Percentiles rank a stretch among this genome's conserved stretches.
Evolutionary conservation across 2,888 invertebrate species (phyloP).

Genomic region (Lasioglossum calceatum): DNA sequence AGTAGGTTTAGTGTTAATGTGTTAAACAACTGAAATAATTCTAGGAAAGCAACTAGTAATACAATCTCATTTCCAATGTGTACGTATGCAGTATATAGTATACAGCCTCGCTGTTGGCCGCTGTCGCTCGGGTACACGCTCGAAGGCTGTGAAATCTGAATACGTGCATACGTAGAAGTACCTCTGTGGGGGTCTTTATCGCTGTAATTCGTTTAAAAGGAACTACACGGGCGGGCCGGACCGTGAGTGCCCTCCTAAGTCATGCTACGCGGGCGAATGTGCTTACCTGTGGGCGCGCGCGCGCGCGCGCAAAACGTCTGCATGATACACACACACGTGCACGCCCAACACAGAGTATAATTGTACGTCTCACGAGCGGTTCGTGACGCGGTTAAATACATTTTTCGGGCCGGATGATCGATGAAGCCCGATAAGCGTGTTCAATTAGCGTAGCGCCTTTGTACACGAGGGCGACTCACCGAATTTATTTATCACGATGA

Average conservation of each 20-base stretch:
- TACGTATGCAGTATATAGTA: too few relatives aligned
- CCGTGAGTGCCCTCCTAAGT: conserved; percentile 71
- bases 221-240: conserved; percentile 71
- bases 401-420: conserved; percentile 68
- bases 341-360: conserved; percentile 41
- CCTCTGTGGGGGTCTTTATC: conserved; percentile 73
- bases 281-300: conserved; percentile 55
- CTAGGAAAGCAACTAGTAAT: not conserved
- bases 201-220: conserved; percentile 79
- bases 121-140: not conserved
- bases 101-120: not conserved
- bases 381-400: conserved; percentile 67
- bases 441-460: conserved; percentile 73
- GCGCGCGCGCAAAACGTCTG: conserved; percentile 34
- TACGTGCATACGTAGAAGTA: conserved; percentile 45
- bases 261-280: conserved; percentile 76
- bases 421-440: conserved; percentile 69
- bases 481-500: conserved; percentile 70
- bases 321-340: conserved; percentile 44
- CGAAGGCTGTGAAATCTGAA: conserved; percentile 32
- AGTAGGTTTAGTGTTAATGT: too few relatives aligned
- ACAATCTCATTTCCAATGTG: not conserved
- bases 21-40: not conserved
- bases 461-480: conserved; percentile 62
- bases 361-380: conserved; percentile 58